A percentile compares a stretch with the other conserved stretches of the same genome.
Evolutionary conservation across 2,888 invertebrate genomes (phyloP).

Genomic region (Hemicrepidius hirtus): DNA sequence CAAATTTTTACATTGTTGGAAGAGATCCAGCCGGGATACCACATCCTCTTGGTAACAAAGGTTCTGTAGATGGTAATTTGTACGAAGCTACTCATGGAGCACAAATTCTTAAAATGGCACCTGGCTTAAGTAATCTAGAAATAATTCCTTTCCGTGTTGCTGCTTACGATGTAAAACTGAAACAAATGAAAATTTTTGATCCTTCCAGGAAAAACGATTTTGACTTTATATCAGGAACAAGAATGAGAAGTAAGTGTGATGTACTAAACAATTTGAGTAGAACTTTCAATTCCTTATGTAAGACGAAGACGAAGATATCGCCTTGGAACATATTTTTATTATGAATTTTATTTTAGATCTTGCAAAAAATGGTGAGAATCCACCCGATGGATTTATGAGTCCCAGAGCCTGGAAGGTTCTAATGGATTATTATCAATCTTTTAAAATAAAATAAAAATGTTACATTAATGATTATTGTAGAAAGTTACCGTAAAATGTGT

Average conservation of each 20-base stretch:
- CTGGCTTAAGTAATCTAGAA: slow-evolving; percentile 94
- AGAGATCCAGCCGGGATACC: slow-evolving; percentile 98
- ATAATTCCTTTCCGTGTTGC: slow-evolving; percentile 99
- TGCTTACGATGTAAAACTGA: slow-evolving; percentile 91
- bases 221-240: slow-evolving; percentile 97
- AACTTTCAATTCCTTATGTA: neutral
- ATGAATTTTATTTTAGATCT: slow-evolving; percentile 63
- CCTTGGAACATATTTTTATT: too few species aligned
- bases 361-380: slow-evolving; percentile 89
- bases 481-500: too few species aligned
- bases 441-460: slow-evolving; percentile 62
- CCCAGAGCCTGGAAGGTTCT: slow-evolving; percentile 95
- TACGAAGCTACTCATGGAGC: slow-evolving; percentile 96
- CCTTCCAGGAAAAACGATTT: slow-evolving; percentile 92
- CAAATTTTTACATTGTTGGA: slow-evolving; percentile 98
- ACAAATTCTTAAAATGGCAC: slow-evolving; percentile 93
- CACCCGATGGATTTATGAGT: slow-evolving; percentile 99
- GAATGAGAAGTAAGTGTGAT: slow-evolving; percentile 83
- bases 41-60: slow-evolving; percentile 83
- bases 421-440: slow-evolving; percentile 87
- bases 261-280: neutral
- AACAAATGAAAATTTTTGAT: slow-evolving; percentile 96
- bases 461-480: neutral
- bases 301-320: too few species aligned
- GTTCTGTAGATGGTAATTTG: slow-evolving; percentile 85